phyloP scores from a whole-genome alignment of 2,888 invertebrate genomes.

The Amiota mariae region DNA sequence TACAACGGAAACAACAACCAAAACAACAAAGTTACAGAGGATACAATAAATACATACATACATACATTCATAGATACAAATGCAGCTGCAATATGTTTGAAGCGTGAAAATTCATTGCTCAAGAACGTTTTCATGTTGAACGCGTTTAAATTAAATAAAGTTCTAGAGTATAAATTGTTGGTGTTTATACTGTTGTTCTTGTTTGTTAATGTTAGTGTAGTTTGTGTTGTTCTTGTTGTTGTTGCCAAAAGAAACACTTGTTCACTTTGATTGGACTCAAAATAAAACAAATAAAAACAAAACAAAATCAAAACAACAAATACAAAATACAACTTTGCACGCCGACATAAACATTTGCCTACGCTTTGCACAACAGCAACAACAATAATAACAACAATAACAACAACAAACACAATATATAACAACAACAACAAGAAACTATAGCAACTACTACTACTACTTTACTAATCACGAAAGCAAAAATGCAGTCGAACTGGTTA shows the following conservation, averaged over 20 bases:
- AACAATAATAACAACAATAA: constrained; percentile 21
- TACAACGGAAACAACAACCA: background rate
- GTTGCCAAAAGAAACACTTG: constrained; percentile 24
- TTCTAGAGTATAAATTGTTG: constrained; percentile 43
- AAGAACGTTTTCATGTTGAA: constrained; percentile 13
- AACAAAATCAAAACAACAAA: constrained; percentile 24
- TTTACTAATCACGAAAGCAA: constrained; percentile 35
- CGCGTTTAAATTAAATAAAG: constrained; percentile 17
- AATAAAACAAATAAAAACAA: constrained; percentile 15
- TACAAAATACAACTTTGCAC: constrained; percentile 27
- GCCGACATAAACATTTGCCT: constrained; percentile 29
- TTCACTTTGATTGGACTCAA: constrained; percentile 5
- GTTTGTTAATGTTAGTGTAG: constrained; percentile 26
- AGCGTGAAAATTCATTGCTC: background rate
- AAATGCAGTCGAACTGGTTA: constrained; percentile 62
- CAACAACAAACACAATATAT: constrained; percentile 27
- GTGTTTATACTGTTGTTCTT: constrained; percentile 20
- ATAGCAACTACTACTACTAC: constrained; percentile 10
- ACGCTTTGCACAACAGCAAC: constrained; percentile 18
- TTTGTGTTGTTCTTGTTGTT: constrained; percentile 22
- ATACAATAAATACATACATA: no score
- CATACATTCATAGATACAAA: background rate
- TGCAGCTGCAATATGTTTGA: background rate
- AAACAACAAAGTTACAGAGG: background rate
- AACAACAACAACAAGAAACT: constrained; percentile 38